Evolutionary conservation across 2,888 invertebrate species (phyloP).

Genomic region (Patella depressa): DNA sequence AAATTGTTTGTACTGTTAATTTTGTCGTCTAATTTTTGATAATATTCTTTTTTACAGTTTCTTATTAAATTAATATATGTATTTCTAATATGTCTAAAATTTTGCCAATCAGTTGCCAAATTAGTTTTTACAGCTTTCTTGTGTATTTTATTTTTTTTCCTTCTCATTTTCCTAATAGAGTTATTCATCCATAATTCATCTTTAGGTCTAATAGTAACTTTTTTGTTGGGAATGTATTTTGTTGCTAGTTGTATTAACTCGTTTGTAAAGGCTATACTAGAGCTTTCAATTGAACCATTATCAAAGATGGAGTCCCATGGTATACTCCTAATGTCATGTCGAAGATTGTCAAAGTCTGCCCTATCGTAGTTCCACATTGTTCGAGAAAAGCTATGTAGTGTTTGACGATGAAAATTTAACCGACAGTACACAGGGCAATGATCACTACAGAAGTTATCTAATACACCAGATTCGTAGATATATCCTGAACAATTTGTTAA

Average conservation of each 20-base stretch:
- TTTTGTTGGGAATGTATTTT: background rate
- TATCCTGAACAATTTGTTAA: background rate
- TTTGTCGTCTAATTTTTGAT: background rate
- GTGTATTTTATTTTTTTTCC: background rate
- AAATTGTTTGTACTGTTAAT: background rate
- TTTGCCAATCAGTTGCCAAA: background rate
- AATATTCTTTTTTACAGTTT: slow-evolving; percentile 4
- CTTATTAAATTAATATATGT: background rate
- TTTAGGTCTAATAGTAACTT: background rate
- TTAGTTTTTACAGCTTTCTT: background rate
- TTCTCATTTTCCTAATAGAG: background rate
- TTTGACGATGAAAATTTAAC: background rate
- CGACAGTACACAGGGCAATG: background rate
- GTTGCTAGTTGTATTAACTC: background rate
- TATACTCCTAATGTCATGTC: background rate
- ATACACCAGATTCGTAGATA: background rate
- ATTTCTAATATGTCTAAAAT: background rate
- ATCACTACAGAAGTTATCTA: slow-evolving; percentile 4
- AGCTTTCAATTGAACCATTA: background rate
- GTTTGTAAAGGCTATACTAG: background rate
- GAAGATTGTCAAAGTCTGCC: background rate
- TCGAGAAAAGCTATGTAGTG: background rate
- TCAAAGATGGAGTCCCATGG: background rate
- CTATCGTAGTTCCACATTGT: background rate
- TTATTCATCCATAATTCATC: slow-evolving; percentile 1